phyloP scores from a whole-genome alignment of 2,113 vertebrate species.

The Syrrhaptes paradoxus region DNA sequence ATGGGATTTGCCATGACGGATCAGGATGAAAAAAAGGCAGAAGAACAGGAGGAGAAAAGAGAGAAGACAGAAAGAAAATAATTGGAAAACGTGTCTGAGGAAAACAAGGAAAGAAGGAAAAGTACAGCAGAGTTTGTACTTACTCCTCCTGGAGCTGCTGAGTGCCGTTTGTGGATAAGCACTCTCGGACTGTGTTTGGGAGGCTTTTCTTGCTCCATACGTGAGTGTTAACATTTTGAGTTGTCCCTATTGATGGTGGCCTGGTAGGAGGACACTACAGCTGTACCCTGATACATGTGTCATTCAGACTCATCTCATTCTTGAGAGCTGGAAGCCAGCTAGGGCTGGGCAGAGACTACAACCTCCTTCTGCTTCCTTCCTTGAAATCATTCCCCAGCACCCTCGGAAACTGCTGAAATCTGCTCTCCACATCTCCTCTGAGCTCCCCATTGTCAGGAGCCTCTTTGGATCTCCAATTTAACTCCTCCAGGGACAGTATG shows the following conservation, averaged over 20 bases:
- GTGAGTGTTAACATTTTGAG: neutral
- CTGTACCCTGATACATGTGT: too few species aligned
- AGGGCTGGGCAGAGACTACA: neutral
- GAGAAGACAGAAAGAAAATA: neutral
- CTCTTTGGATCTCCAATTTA: slow-evolving; percentile 27
- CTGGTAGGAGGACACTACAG: neutral
- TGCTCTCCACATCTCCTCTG: neutral
- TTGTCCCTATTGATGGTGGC: neutral
- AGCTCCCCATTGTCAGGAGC: slow-evolving; percentile 4
- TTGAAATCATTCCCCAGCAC: neutral
- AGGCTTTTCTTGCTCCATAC: neutral
- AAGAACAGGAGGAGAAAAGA: neutral
- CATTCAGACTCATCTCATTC: too few species aligned
- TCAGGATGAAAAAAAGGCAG: neutral
- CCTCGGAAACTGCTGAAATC: neutral
- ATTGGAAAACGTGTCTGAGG: neutral
- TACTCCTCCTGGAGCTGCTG: neutral
- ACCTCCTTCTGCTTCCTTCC: neutral
- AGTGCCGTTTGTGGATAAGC: neutral
- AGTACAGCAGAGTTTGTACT: neutral
- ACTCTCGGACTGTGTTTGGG: neutral
- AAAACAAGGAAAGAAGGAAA: neutral
- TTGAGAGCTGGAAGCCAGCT: neutral
- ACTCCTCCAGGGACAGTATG: neutral
- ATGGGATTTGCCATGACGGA: neutral